Conservation (phyloP, 2,888 invertebrate species). For the Iselma pallidipennis region DNA sequence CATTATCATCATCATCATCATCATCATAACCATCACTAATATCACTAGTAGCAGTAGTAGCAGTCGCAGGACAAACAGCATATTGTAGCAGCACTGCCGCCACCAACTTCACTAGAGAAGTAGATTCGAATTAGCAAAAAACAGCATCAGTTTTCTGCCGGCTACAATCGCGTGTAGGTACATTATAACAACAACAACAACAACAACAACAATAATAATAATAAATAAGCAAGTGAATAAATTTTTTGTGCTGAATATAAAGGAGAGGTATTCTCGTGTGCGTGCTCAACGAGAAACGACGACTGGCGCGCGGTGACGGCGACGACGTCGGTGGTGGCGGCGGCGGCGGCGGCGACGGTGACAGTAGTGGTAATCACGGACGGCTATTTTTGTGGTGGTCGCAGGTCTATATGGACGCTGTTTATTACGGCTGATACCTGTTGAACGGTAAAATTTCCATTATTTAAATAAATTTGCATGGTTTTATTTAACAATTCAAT, state of each 20-base stretch:
- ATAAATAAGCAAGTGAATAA: too few species aligned
- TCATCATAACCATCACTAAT: neutral
- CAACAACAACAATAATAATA: too few species aligned
- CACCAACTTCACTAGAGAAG: neutral
- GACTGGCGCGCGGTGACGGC: neutral
- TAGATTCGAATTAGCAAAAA: neutral
- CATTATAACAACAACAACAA: neutral
- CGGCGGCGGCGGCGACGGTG: too few species aligned
- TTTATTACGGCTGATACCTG: slow-evolving; percentile 13
- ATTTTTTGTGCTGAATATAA: neutral
- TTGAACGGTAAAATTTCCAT: slow-evolving; percentile 25
- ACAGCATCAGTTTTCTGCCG: neutral
- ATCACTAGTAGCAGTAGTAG: too few species aligned
- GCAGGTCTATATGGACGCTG: slow-evolving; percentile 12
- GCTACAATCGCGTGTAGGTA: neutral
- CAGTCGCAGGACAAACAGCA: neutral
- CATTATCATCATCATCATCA: neutral
- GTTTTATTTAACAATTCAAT: neutral
- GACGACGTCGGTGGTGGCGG: neutral
- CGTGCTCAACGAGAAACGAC: neutral
- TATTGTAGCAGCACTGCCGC: neutral
- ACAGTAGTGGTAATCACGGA: neutral
- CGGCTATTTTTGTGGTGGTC: slow-evolving; percentile 5
- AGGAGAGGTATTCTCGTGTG: neutral
- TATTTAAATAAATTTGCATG: neutral